Percentiles rank a stretch among this genome's conserved stretches.
Conservation (phyloP, 2,113 vertebrate genomes). For the Genyomyrus donnyi region DNA sequence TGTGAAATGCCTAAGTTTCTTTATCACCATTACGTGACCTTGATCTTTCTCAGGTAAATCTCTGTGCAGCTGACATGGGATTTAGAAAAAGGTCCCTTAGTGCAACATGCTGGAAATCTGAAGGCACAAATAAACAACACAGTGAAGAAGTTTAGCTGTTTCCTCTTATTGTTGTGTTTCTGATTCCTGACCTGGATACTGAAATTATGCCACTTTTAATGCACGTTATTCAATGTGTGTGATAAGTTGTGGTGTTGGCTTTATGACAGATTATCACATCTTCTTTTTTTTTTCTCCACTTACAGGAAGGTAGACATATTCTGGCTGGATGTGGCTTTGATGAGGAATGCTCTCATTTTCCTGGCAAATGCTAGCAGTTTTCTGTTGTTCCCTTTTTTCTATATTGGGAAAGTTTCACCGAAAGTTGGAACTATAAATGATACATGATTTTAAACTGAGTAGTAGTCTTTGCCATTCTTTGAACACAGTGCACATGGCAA, state of each 20-base stretch:
- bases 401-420: neutral
- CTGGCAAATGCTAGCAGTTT: neutral
- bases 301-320: neutral
- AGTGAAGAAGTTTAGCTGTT: neutral
- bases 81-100: conserved; percentile 27
- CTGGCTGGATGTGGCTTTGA: neutral
- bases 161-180: neutral
- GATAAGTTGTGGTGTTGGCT: neutral
- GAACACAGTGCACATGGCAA: neutral
- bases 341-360: neutral
- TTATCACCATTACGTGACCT: conserved; percentile 23
- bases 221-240: neutral
- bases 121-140: neutral
- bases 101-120: neutral
- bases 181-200: neutral
- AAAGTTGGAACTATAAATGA: neutral
- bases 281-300: neutral
- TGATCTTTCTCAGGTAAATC: conserved; percentile 39
- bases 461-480: neutral
- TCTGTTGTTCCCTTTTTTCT: neutral
- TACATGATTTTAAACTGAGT: neutral
- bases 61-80: conserved; percentile 40
- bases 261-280: neutral
- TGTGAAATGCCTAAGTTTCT: neutral
- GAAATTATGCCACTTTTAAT: neutral